Conservation (phyloP, 2,113 vertebrate species). For the Syngnathus typhle region DNA sequence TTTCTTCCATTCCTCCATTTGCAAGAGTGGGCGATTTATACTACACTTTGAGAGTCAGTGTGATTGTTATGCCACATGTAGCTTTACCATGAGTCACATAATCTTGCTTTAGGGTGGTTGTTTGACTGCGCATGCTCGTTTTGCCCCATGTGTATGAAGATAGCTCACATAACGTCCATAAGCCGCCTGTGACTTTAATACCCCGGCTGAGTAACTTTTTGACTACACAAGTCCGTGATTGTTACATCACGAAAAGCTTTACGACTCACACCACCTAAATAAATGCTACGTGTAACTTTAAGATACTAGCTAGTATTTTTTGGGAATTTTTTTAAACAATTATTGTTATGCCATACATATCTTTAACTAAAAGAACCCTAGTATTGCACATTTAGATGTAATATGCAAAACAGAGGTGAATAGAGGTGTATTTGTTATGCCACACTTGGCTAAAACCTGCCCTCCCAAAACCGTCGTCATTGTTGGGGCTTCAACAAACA, state of each 20-base stretch:
- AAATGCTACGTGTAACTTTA: not conserved
- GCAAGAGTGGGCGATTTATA: too few species aligned
- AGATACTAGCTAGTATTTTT: not conserved
- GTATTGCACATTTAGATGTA: too few species aligned
- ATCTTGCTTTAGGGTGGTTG: too few species aligned
- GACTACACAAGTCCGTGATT: not conserved
- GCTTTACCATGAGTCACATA: not conserved
- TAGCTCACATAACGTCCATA: not conserved
- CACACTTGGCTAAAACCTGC: not conserved
- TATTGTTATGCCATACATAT: too few species aligned
- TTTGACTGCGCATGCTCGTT: too few species aligned
- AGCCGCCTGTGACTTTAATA: not conserved
- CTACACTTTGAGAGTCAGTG: too few species aligned
- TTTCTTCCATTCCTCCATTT: too few species aligned
- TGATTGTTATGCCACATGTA: not conserved
- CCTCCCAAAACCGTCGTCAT: not conserved
- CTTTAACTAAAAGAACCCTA: too few species aligned
- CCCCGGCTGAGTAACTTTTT: not conserved
- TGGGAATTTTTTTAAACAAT: too few species aligned
- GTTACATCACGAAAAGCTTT: not conserved
- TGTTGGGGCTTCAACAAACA: not conserved
- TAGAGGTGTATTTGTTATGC: not conserved
- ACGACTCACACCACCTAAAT: not conserved
- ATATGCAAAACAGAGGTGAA: too few species aligned
- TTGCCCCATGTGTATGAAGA: not conserved